Base-by-base conservation (phyloP, 2,888 invertebrate species). In the Amblyteles armatorius region DNA sequence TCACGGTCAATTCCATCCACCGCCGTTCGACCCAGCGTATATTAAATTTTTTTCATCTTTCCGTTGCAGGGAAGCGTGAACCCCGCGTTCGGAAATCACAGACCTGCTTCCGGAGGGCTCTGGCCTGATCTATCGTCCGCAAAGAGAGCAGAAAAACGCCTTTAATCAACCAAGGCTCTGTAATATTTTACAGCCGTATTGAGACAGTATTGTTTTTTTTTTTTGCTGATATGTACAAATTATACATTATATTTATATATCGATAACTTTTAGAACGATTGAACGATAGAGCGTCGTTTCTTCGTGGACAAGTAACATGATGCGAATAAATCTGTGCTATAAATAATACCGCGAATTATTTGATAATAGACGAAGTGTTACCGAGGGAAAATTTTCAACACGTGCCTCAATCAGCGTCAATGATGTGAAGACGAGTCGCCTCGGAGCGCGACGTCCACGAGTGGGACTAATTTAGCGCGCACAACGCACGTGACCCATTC, bases 331-430 rank as follows among this genome's bases (percentile, higher is more conserved):
- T 26, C n/a, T 63, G 57, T 40, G 48, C 19, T 57, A 55, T 57
- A 60, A 60, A 73, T 16, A 73, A 33, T 22, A n/a, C 13, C 16
- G n/a, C 7, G 22, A 73, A 74, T 60, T 63, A 13, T 82, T 73
- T 69, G 69, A 73, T 68, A 69, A 84, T 69, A 82, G 68, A 60
- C 22, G 50, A 71, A 48, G 29, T 69, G 50, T 74, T 13, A 40
- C 50, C 50, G 63, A 52, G 68, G 22, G 19, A 60, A 48, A 0
- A 65, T 52, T 69, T 52, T 11, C 40, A 71, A 65, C 73, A 68
- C 82, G 86, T 82, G 72, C 65, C 83, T 89, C 90, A 91, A 91
- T 91, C 90, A 91, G 85, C 72, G 84, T 80, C 88, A 91, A 90
- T 91, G 86, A 90, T 89, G 68, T 69, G 80, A 87, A 82, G 83